Evolutionary conservation across 2,113 vertebrate genomes (phyloP).

Genomic region (Rissa tridactyla): DNA sequence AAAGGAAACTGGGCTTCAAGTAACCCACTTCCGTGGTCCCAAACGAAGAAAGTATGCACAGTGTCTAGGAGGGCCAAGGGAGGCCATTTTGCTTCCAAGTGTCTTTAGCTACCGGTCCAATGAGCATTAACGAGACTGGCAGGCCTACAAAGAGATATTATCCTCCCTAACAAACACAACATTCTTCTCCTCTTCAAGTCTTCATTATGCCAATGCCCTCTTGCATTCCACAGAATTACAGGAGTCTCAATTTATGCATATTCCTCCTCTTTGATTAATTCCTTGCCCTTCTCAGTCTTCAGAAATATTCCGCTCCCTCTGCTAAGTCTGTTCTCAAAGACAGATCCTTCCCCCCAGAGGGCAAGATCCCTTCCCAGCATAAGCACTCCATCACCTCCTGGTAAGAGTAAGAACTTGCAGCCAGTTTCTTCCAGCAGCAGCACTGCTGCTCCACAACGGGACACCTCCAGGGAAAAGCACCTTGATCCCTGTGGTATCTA

Average conservation of each 20-base stretch:
- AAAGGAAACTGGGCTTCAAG: not conserved
- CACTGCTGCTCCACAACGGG: not conserved
- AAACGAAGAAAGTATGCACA: rapidly evolving
- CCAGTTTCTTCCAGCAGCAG: not conserved
- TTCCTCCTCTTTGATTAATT: not conserved
- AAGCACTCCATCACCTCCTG: no score
- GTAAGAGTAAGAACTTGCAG: no score
- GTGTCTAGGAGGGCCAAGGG: not conserved
- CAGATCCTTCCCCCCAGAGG: not conserved
- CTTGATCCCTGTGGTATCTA: not conserved
- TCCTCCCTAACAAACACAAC: not conserved
- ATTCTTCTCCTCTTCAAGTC: not conserved
- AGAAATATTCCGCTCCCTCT: not conserved
- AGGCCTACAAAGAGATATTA: not conserved
- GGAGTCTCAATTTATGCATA: not conserved
- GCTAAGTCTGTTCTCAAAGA: not conserved
- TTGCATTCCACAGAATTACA: not conserved
- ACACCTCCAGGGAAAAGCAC: not conserved
- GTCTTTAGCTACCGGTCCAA: not conserved
- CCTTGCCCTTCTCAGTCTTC: not conserved
- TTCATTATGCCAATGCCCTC: not conserved
- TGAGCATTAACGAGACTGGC: not conserved
- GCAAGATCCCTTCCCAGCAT: not conserved
- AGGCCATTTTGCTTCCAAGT: not conserved
- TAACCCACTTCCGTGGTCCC: not conserved